Evolutionary conservation across 92 coral and sea anemone genomes (phyloP), one percentile per base, ranked within the genome.

Genomic region (Phenganax stokvisi): DNA sequence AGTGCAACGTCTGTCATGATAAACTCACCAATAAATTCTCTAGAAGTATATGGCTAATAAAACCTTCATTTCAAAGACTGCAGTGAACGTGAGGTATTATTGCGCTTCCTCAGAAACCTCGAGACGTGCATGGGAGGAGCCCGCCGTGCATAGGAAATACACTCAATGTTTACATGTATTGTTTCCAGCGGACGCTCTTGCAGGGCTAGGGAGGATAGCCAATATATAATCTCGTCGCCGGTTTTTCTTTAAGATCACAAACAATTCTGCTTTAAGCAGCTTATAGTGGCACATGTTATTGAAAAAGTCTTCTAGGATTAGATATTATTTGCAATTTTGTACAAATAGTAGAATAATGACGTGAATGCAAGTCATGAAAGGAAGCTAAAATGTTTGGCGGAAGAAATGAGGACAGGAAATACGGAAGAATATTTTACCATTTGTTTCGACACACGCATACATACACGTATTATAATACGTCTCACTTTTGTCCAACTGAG

Each of bases 101-200:
- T 64, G 47, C 47, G 20, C 54, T 68, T 68, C 73, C 73, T 68
- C 47, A 8, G 54, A 12, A 17, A 51, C 47, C 30, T 37, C 47
- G 73, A 68, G 54, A 12, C 53, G 25, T 20, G 25, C 25, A 68
- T 68, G 47, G 73, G 53, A 13, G 73, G 53, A 68, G 73, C 13
- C 10, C 20, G 73, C 47, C 47, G 5, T 37, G 3, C 47, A 37
- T 37, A 37, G 54, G 31, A 17, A 30, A 68, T 16, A 28, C 72
- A 27, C 54, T 51, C 16, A 17, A 64, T 44, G 70, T 64, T 64
- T 64, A 17, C 70, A 64, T 64, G 47, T 37, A 59, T 9, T 64
- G 30, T 20, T 7, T 64, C 37, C 70, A 44, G 70, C 70, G 70
- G 70, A 64, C 70, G 70, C 70, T 64, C 70, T 30, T 68, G 73